Percentiles rank a stretch among this genome's conserved stretches.
phyloP scores from a whole-genome alignment of 2,113 vertebrate species.

The Bettongia penicillata region DNA sequence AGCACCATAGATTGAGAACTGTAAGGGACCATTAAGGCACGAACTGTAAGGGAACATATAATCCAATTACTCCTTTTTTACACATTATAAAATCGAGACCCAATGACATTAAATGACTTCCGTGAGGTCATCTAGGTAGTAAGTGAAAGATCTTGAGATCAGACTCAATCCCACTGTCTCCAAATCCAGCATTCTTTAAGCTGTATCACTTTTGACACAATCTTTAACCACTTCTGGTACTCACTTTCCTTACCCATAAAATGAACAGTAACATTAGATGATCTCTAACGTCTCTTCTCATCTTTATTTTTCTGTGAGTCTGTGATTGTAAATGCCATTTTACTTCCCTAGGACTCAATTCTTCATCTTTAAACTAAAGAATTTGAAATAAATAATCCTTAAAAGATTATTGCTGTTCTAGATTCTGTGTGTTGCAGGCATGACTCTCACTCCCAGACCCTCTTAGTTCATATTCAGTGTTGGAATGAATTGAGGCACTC shows the following conservation, averaged over 20 bases:
- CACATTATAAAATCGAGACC: not conserved
- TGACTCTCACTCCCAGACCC: not conserved
- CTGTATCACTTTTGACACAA: not conserved
- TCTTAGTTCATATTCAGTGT: not conserved
- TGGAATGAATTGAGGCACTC: not conserved
- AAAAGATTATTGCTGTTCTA: not conserved
- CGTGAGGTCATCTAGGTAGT: not conserved
- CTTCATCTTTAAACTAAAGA: not conserved
- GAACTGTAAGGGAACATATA: not conserved
- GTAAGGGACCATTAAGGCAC: not conserved
- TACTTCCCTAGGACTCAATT: not conserved
- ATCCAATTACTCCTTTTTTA: not conserved
- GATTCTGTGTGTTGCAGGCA: not conserved
- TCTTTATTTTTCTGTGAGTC: not conserved
- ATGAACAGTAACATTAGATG: not conserved
- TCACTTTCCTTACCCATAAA: not conserved
- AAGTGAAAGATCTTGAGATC: not conserved
- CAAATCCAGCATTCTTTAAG: not conserved
- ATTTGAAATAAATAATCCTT: not conserved
- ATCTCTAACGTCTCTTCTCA: not conserved
- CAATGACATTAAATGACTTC: not conserved
- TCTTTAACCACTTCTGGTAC: not conserved
- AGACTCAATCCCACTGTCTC: not conserved
- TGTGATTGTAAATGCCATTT: not conserved
- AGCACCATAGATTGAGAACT: not conserved